A percentile compares a stretch with the other conserved stretches of the same genome.
Evolutionary conservation across 2,888 invertebrate genomes (phyloP).

Genomic region (Ischnura elegans): DNA sequence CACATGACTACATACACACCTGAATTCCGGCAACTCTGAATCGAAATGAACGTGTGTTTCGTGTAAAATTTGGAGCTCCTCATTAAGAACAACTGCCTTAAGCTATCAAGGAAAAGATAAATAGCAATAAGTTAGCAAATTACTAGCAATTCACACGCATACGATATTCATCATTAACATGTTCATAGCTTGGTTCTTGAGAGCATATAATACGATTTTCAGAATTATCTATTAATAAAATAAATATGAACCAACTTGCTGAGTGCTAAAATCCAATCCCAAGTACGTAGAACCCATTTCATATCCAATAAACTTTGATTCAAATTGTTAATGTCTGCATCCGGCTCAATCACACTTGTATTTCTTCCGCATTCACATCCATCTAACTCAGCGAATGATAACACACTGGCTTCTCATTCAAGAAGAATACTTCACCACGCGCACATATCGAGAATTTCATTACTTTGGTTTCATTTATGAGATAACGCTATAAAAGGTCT

Average conservation of each 20-base stretch:
- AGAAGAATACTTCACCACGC: neutral
- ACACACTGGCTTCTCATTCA: neutral
- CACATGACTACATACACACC: no score
- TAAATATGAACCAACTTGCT: constrained; percentile 83
- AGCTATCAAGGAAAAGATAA: constrained; percentile 82
- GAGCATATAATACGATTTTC: neutral
- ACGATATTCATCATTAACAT: constrained; percentile 45
- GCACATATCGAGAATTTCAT: neutral
- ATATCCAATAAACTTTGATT: neutral
- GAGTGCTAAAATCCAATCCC: constrained; percentile 92
- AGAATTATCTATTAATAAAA: constrained; percentile 68
- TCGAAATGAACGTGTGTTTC: constrained; percentile 94
- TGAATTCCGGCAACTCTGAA: constrained; percentile 94
- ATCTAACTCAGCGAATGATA: constrained; percentile 1
- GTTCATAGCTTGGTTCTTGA: neutral
- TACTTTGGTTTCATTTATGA: constrained; percentile 23
- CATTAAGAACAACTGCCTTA: constrained; percentile 91
- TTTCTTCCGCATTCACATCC: constrained; percentile 20
- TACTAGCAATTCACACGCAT: neutral
- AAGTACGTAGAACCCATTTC: constrained; percentile 82
- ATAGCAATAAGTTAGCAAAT: neutral
- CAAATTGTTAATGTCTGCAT: neutral
- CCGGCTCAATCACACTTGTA: neutral
- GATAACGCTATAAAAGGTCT: constrained; percentile 50
- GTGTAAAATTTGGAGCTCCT: constrained; percentile 85